Evolutionary conservation across 2,113 vertebrate genomes (phyloP).

Genomic region (Perccottus glenii): DNA sequence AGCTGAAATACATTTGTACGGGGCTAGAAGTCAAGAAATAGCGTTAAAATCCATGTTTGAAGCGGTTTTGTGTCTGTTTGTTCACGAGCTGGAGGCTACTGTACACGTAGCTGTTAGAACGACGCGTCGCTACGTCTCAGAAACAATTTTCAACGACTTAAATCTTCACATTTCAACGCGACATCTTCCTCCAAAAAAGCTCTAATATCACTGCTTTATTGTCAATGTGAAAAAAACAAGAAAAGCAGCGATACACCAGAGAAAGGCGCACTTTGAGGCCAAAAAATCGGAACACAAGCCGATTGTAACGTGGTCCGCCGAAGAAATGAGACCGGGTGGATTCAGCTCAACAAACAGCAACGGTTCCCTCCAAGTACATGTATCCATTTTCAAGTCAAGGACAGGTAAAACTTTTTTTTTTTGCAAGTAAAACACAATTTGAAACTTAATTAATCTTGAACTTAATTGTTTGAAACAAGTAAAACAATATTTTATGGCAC

Average conservation of each 20-base stretch:
- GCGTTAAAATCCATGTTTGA: not conserved
- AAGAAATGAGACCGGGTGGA: constrained; percentile 1
- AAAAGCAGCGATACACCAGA: not conserved
- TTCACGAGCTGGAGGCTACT: not conserved
- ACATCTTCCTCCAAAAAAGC: fast-evolving
- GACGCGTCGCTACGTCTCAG: constrained; percentile 12
- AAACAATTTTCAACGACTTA: not conserved
- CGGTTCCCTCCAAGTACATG: constrained; percentile 26
- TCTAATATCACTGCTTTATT: fast-evolving
- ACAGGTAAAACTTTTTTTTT: no score
- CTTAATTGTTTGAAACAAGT: no score
- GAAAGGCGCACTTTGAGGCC: not conserved
- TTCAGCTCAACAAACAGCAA: fast-evolving
- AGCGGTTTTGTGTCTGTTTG: not conserved
- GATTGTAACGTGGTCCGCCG: constrained; percentile 21
- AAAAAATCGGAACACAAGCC: constrained; percentile 10
- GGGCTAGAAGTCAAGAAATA: not conserved
- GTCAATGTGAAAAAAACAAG: no score
- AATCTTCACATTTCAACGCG: not conserved
- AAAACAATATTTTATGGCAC: no score
- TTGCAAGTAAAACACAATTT: no score
- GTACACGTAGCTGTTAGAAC: constrained; percentile 57
- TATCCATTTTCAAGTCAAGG: not conserved
- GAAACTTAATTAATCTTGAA: no score
- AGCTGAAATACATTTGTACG: not conserved